Conservation (phyloP, 30 jellyfish, hydroid and myxozoan species). For the Aurelia aurita complex sp. Pacific region DNA sequence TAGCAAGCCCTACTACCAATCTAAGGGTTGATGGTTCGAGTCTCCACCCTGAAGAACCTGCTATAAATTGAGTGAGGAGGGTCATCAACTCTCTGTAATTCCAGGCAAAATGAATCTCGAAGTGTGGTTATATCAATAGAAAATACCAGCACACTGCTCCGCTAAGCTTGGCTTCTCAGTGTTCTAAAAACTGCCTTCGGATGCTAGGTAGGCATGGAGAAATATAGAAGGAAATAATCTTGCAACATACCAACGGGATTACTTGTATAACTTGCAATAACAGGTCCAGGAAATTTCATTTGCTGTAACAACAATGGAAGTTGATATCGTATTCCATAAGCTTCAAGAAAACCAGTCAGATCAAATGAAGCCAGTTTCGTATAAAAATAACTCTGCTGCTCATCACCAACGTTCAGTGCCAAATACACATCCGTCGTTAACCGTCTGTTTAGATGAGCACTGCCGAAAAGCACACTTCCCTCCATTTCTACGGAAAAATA, state of each 20-base stretch:
- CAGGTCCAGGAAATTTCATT: constrained; percentile 26
- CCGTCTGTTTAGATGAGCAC: constrained; percentile 22
- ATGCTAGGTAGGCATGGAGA: too few species aligned
- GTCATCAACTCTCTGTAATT: too few species aligned
- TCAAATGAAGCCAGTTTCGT: constrained; percentile 34
- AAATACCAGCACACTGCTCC: too few species aligned
- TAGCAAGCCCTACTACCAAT: too few species aligned
- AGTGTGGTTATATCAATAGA: too few species aligned
- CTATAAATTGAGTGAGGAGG: too few species aligned
- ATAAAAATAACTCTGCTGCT: constrained; percentile 48
- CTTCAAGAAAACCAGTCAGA: constrained; percentile 26
- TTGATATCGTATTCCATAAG: constrained; percentile 32
- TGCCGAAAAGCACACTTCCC: constrained; percentile 34
- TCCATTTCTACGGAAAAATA: constrained; percentile 19
- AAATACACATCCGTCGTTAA: constrained; percentile 11
- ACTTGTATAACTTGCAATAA: constrained; percentile 35
- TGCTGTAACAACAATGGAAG: constrained; percentile 34
- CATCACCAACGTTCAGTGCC: constrained; percentile 3
- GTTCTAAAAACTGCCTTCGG: too few species aligned
- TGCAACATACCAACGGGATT: constrained; percentile 34
- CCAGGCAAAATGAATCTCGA: too few species aligned
- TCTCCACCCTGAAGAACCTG: too few species aligned
- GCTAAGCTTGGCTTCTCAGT: too few species aligned
- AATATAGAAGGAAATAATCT: neutral
- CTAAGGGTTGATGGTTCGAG: too few species aligned